phyloP scores from a whole-genome alignment of 2,113 vertebrate species.

The Australoheros scitulus region DNA sequence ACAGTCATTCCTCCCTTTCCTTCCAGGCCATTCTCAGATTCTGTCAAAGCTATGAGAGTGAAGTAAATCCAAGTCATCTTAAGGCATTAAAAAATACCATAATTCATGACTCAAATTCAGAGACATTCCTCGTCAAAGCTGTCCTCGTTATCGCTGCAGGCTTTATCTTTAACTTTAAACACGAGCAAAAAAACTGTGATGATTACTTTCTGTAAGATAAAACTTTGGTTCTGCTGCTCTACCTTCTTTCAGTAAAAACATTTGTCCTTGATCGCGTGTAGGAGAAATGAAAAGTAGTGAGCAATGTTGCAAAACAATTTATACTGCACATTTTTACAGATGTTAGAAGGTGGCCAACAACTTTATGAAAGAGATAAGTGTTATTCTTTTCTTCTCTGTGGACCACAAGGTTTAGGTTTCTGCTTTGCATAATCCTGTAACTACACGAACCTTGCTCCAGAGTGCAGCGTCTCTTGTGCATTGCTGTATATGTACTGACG shows the following conservation, averaged over 20 bases:
- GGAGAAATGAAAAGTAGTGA: slow-evolving; percentile 9
- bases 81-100: background rate
- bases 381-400: background rate
- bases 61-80: slow-evolving; percentile 4
- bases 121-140: slow-evolving; percentile 16
- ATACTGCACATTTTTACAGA: background rate
- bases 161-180: slow-evolving; percentile 27
- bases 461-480: background rate
- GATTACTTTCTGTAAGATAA: background rate
- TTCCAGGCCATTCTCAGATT: background rate
- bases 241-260: background rate
- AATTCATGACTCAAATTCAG: background rate
- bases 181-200: background rate
- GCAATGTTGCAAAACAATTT: background rate
- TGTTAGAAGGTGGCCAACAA: background rate
- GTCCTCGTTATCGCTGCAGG: background rate
- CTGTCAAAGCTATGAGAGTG: slow-evolving; percentile 5
- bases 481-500: background rate
- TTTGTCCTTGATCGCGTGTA: background rate
- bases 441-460: background rate
- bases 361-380: background rate
- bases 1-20: background rate
- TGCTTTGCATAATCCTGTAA: background rate
- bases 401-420: background rate
- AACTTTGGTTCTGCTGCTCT: background rate